phyloP scores from a whole-genome alignment of 2,888 invertebrate genomes.

The Diogma glabrata region DNA sequence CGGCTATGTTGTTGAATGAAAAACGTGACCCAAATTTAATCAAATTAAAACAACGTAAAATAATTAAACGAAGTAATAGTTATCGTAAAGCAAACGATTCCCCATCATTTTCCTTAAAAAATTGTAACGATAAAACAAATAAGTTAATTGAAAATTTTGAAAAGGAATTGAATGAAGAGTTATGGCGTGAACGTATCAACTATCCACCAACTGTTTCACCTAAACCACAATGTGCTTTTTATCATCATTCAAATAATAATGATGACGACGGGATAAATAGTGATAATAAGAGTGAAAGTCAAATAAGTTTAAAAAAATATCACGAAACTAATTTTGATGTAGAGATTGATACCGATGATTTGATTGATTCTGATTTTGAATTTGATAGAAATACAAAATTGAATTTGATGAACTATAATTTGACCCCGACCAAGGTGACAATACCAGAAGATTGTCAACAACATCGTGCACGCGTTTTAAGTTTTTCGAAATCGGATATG shows the following conservation, averaged over 20 bases:
- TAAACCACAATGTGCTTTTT: slow-evolving; percentile 38
- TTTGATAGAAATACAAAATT: slow-evolving; percentile 15
- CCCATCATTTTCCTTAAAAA: neutral
- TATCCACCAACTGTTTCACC: slow-evolving; percentile 56
- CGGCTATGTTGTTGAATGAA: slow-evolving; percentile 21
- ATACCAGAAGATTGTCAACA: slow-evolving; percentile 48
- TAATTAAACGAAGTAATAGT: slow-evolving; percentile 72
- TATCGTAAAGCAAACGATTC: slow-evolving; percentile 62
- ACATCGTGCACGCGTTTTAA: slow-evolving; percentile 51
- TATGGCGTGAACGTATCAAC: slow-evolving; percentile 56
- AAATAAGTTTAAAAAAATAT: neutral
- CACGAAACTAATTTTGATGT: slow-evolving; percentile 6
- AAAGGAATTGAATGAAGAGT: slow-evolving; percentile 47
- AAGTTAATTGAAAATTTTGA: slow-evolving; percentile 47
- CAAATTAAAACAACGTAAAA: slow-evolving; percentile 23
- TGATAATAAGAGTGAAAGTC: too few species aligned
- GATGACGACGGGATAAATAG: too few species aligned
- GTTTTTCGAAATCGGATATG: slow-evolving; percentile 51
- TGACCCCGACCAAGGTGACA: slow-evolving; percentile 43
- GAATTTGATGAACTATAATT: neutral
- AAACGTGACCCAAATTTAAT: slow-evolving; percentile 28
- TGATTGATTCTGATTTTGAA: slow-evolving; percentile 41
- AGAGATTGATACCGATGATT: slow-evolving; percentile 31
- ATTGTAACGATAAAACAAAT: slow-evolving; percentile 17
- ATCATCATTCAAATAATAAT: slow-evolving; percentile 22